Percentiles rank a stretch among this genome's conserved stretches.
These are phyloP conservation scores for Anneissia japonica DNA, from an alignment of 35 echinoderm and acorn worm species.

Conservation along the genomic window DNA sequence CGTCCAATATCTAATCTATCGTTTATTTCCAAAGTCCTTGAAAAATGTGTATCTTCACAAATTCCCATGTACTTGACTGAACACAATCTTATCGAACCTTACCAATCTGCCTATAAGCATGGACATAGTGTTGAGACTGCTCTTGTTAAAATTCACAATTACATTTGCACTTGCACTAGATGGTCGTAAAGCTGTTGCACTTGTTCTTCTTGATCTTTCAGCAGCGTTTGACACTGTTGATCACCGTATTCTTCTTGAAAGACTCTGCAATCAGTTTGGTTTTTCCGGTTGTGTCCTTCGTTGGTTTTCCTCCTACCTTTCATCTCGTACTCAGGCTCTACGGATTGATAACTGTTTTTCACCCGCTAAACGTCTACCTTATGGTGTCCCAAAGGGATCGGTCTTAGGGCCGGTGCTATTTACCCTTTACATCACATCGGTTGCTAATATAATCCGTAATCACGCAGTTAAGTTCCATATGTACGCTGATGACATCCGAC, in stretches of 20 bases:
- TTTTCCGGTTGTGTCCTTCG: slow-evolving; percentile 10
- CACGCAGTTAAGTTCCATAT: too few species aligned
- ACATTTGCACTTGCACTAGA: slow-evolving; percentile 48
- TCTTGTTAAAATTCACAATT: slow-evolving; percentile 42
- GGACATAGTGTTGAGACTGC: slow-evolving; percentile 61
- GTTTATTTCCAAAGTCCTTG: slow-evolving; percentile 28
- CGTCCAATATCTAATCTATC: slow-evolving; percentile 48
- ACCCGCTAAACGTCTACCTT: not conserved
- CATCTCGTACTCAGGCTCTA: slow-evolving; percentile 24
- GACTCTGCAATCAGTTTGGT: slow-evolving; percentile 37
- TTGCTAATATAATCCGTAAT: too few species aligned
- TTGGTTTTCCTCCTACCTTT: slow-evolving; percentile 43
- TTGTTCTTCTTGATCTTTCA: slow-evolving; percentile 60
- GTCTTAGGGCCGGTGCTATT: slow-evolving; percentile 25
- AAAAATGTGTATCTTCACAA: slow-evolving; percentile 26
- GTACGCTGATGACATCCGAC: too few species aligned
- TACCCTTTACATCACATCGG: too few species aligned
- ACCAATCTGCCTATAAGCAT: slow-evolving; percentile 10
- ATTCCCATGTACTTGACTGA: slow-evolving; percentile 25
- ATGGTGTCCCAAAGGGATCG: slow-evolving; percentile 19
- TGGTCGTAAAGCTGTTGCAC: slow-evolving; percentile 32
- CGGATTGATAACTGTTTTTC: not conserved
- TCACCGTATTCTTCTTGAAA: slow-evolving; percentile 47
- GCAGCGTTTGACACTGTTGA: slow-evolving; percentile 70
- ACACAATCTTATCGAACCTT: slow-evolving; percentile 27